Evolutionary conservation across 2,888 invertebrate species (phyloP).

Genomic region (Megastigmus dorsalis): DNA sequence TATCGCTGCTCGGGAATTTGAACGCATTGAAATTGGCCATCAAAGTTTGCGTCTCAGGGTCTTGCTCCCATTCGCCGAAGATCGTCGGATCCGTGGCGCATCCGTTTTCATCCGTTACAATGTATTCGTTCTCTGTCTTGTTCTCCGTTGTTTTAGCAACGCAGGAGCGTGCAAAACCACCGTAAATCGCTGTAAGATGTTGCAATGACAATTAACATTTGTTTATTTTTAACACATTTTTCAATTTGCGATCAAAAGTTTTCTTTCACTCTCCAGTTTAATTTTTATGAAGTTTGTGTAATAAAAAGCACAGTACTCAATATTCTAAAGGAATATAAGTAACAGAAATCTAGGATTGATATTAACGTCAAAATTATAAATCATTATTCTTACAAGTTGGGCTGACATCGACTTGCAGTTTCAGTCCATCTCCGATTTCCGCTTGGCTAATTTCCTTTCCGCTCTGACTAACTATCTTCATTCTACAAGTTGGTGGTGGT

Average conservation of each 20-base stretch:
- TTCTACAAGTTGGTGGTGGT: conserved; percentile 92
- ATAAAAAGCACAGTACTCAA: too few species aligned
- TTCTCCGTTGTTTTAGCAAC: conserved; percentile 94
- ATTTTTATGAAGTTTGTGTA: too few species aligned
- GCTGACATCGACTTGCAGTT: conserved; percentile 89
- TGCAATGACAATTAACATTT: background rate
- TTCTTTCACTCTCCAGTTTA: too few species aligned
- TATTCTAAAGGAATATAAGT: too few species aligned
- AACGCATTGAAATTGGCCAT: conserved; percentile 94
- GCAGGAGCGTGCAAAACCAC: conserved; percentile 94
- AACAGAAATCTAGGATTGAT: too few species aligned
- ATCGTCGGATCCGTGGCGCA: conserved; percentile 94
- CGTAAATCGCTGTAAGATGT: conserved; percentile 84
- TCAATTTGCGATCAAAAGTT: too few species aligned
- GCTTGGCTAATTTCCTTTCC: conserved; percentile 93
- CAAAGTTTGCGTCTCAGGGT: conserved; percentile 88
- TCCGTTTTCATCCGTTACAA: conserved; percentile 94
- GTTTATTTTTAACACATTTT: too few species aligned
- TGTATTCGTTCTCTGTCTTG: conserved; percentile 91
- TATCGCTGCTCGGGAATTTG: conserved; percentile 96
- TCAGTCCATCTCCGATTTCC: conserved; percentile 92
- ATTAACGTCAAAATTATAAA: background rate
- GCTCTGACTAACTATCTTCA: conserved; percentile 91
- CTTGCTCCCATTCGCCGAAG: conserved; percentile 95
- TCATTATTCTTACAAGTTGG: conserved; percentile 77